Base-by-base conservation (phyloP, 2,888 invertebrate genomes). In the Apodemia zela region DNA sequence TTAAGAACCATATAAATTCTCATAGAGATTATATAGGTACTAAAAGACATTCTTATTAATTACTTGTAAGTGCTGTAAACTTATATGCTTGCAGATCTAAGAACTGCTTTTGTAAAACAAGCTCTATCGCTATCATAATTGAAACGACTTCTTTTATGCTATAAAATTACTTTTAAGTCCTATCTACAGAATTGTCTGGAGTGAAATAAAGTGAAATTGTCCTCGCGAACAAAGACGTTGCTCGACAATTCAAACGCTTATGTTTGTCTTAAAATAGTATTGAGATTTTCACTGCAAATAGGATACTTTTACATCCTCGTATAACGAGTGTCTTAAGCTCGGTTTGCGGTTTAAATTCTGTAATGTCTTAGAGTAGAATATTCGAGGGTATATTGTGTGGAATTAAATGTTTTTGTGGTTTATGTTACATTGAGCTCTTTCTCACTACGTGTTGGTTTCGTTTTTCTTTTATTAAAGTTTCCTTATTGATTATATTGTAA, bases 281-380 rank as follows among this genome's bases (percentile, higher is more conserved):
- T 60, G 61, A 64, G 65, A 62, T 66, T 67, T 66, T 65, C 68
- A 69, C 67, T 66, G 68, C 66, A 67, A 67, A 69, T 69, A 47
- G 65, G 63, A 67, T 67, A 59, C 62, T 65, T 64, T 58, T 60
- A 64, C 54, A 57, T 57, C 25, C 25, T 57, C 54, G 15, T 29
- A 47, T 47, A 47, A 47, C 45, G 45, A 47, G 45, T 47, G 45
- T 47, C 45, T 47, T 47, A 47, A 47, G 54, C 54, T 57, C 25
- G 25, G 54, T 15, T 57, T 15, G 54, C 15, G 54, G 54, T 57
- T 57, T 57, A 21, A 25, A 25, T 57, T 25, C 25, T 54, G 25
- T 57, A 57, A 57, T 15, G 54, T 57, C 54, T 57, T n/a, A 29
- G 54, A 29, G 25, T 29, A 57, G 7, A 57, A 57, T 29, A 13